Percentiles rank a stretch among this genome's conserved stretches.
Evolutionary conservation across 1,140 invertebrate species (phyloP).

Genomic region (Heliconius melpomene): DNA sequence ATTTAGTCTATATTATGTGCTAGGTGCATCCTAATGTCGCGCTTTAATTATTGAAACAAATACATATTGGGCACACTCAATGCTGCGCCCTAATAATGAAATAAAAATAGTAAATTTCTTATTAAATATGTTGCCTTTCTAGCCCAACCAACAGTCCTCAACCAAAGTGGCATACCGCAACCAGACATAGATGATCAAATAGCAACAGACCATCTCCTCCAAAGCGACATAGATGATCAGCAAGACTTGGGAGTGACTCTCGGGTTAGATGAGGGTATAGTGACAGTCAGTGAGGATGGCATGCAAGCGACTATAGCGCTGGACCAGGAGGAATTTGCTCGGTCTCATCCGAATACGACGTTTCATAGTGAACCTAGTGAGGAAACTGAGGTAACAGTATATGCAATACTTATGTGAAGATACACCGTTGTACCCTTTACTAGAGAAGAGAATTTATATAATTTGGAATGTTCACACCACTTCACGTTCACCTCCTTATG

Average conservation of each 20-base stretch:
- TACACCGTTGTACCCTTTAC: too few relatives aligned
- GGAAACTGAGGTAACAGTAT: slow-evolving; percentile 54
- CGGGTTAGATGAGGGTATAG: slow-evolving; percentile 67
- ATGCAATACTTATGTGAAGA: too few relatives aligned
- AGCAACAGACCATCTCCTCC: slow-evolving; percentile 64
- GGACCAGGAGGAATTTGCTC: slow-evolving; percentile 74
- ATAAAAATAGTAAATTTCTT: too few relatives aligned
- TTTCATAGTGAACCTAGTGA: slow-evolving; percentile 76
- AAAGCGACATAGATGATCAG: slow-evolving; percentile 42
- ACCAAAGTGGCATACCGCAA: slow-evolving; percentile 55
- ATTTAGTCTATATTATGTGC: too few relatives aligned
- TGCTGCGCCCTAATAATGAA: too few relatives aligned
- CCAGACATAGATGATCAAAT: slow-evolving; percentile 72
- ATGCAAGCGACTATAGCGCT: slow-evolving; percentile 61
- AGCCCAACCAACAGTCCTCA: slow-evolving; percentile 62
- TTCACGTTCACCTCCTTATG: too few relatives aligned
- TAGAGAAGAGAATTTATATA: too few relatives aligned
- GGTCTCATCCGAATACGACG: slow-evolving; percentile 77
- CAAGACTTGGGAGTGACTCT: slow-evolving; percentile 55
- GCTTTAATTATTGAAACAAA: too few relatives aligned
- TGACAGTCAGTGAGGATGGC: slow-evolving; percentile 69
- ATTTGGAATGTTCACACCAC: too few relatives aligned
- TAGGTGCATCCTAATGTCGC: too few relatives aligned
- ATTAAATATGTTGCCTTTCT: slow-evolving; percentile 32
- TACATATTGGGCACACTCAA: too few relatives aligned